Base-by-base conservation (phyloP, 92 coral and sea anemone genomes). In the Nematostella vectensis region DNA sequence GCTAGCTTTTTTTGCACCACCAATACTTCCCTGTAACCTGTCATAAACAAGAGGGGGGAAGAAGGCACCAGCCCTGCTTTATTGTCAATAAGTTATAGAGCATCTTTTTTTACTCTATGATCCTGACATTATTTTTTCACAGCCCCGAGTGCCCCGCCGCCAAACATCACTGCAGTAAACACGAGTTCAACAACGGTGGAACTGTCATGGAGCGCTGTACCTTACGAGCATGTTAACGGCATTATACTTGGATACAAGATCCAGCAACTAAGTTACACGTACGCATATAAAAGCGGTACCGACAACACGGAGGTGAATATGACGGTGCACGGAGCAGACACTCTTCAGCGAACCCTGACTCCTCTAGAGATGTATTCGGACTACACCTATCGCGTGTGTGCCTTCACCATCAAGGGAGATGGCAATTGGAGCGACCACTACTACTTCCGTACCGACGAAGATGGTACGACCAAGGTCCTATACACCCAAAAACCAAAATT, bases 381-480 rank as follows among this genome's bases (percentile, higher is more conserved):
- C 27, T 85, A 85, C 54, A 57, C 78, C 0, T 58, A 61, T 11
- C 79, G 62, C 60, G 74, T 85, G 0, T 67, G 54, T 31, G 83
- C 88, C 3, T 80, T 65, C 48, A 75, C 87, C 13, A 59, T 48
- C 28, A 76, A 71, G 57, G 88, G 88, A 30, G 50, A 47, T 8
- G 83, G 95, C 1, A 70, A 59, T 20, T 27, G 40, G 25, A 70
- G 65, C 50, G 54, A 65, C 18, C 43, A 77, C 8, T 43, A 66
- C 0, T 50, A 31, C 29, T 72, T 75, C 1, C 57, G 74, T 0
- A 85, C 95, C 12, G 78, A 74, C 57, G 83, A 80, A 20, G 95
- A 85, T 31, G 57, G 95, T 85, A 37, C 69, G 87, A n/a, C n/a
- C n/a, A n/a, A n/a, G n/a, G n/a, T n/a, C n/a, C n/a, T n/a, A n/a